Base-by-base conservation (phyloP, 2,113 vertebrate genomes). In the Donacobius atricapilla region DNA sequence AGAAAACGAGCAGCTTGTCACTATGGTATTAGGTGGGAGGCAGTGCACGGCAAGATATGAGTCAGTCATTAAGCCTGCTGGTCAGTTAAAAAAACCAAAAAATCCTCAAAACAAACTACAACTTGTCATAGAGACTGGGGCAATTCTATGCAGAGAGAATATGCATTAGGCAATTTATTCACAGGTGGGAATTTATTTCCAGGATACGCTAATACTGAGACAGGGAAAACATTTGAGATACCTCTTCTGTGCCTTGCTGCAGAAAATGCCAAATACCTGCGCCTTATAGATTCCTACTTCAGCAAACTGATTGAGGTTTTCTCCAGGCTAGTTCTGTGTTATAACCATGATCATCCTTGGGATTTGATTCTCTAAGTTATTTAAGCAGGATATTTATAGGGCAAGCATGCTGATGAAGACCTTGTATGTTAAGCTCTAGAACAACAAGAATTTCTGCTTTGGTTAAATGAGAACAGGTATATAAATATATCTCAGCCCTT, bases 1-100 rank as follows among this genome's bases (percentile, higher is more conserved):
- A 96, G 70, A 78, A 92, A 95, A 77, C 23, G 17, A 96, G 70
- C 72, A 77, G 81, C 57, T 88, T 96, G 70, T 65, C 80, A 80
- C 57, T 64, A 57, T 54, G 48, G 50, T 57, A 69, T 60, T 83
- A 57, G 79, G 86, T 80, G 57, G 78, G 77, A 93, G 51, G 84
- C n/a, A 40, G 58, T 57, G 40, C 51, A 89, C 30, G 70, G 76
- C 72, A 91, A 65, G 69, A 89, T 91, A 85, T 93, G 84, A 93
- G 72, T 84, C 83, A 94, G 71, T 61, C 71, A 35, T 69, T 90
- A 87, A 92, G 44, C 31, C 45, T 75, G 44, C n/a, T 83, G 87
- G 83, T 89, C 91, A 96, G 73, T 63, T 51, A 73, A 91, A 80
- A 58, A 90, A 60, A 1, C 1, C 19, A 6, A 28, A 2, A 63